phyloP scores from a whole-genome alignment of 2,888 invertebrate species.

The Spodoptera picta region DNA sequence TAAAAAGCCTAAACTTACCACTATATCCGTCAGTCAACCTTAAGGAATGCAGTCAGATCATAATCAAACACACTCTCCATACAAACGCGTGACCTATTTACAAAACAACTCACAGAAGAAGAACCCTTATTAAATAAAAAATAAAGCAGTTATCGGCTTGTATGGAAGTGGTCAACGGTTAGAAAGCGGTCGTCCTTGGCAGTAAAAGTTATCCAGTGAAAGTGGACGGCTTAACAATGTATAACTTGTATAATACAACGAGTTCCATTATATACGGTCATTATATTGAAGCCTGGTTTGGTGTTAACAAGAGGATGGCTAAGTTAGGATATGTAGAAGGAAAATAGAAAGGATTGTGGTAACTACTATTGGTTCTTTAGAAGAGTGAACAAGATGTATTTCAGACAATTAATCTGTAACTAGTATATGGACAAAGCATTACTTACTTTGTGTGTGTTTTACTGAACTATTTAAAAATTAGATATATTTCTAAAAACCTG shows the following conservation, averaged over 20 bases:
- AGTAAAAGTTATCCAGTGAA: conserved; percentile 78
- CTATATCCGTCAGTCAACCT: conserved; percentile 38
- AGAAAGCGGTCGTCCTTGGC: conserved; percentile 81
- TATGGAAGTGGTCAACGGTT: conserved; percentile 37
- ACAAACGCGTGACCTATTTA: conserved; percentile 48
- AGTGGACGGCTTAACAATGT: conserved; percentile 62
- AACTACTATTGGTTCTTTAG: no score
- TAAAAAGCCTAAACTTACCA: conserved; percentile 23
- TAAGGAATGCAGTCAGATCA: conserved; percentile 41
- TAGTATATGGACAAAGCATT: no score
- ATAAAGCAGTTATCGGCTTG: conserved; percentile 42
- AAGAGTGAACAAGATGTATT: no score
- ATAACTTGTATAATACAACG: conserved; percentile 41
- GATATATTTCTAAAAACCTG: no score
- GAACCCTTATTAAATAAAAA: conserved; percentile 8
- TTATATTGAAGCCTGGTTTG: conserved; percentile 1
- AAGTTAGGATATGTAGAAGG: no score
- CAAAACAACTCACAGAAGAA: conserved; percentile 18
- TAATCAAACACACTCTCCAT: conserved; percentile 9
- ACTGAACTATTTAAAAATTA: no score
- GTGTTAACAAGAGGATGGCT: background rate
- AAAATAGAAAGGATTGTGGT: no score
- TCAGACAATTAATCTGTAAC: no score
- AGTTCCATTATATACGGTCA: conserved; percentile 26
- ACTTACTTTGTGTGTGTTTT: no score